Evolutionary conservation across 2,888 invertebrate species (phyloP).

Genomic region (Horisme vitalbata): DNA sequence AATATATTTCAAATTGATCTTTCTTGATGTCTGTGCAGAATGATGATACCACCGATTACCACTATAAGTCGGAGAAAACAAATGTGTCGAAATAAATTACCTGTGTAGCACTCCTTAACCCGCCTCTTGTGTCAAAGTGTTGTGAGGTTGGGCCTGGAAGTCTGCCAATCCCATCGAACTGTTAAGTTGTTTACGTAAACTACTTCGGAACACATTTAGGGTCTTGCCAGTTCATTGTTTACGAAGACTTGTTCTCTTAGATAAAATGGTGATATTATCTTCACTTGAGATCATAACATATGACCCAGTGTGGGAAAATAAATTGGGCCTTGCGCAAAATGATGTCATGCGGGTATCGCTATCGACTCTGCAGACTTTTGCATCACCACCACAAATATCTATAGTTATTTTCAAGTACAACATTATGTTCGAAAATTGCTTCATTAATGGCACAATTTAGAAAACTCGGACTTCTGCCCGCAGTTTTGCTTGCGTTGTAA

Average conservation of each 20-base stretch:
- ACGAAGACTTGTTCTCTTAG: constrained; percentile 6
- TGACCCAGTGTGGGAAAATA: not conserved
- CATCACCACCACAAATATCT: no score
- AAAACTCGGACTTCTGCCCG: no score
- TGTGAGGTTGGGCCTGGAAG: constrained; percentile 13
- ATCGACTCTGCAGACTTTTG: no score
- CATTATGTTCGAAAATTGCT: no score
- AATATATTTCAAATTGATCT: no score
- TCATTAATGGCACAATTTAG: no score
- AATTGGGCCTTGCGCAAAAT: not conserved
- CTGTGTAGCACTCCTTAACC: constrained; percentile 4
- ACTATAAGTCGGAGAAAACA: no score
- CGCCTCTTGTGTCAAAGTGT: constrained; percentile 3
- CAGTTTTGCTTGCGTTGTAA: no score
- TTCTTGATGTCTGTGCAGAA: no score
- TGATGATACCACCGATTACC: no score
- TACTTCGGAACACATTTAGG: constrained; percentile 9
- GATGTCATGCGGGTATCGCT: no score
- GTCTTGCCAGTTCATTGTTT: constrained; percentile 10
- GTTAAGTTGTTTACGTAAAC: constrained; percentile 13
- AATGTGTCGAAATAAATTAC: no score
- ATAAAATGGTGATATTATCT: constrained; percentile 10
- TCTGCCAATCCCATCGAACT: constrained; percentile 13
- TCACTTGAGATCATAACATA: constrained; percentile 2
- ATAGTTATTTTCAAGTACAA: not conserved